A percentile compares a stretch with the other conserved stretches of the same genome.
Evolutionary conservation across 2,888 invertebrate species (phyloP).

Genomic region (Calameuta filiformis): DNA sequence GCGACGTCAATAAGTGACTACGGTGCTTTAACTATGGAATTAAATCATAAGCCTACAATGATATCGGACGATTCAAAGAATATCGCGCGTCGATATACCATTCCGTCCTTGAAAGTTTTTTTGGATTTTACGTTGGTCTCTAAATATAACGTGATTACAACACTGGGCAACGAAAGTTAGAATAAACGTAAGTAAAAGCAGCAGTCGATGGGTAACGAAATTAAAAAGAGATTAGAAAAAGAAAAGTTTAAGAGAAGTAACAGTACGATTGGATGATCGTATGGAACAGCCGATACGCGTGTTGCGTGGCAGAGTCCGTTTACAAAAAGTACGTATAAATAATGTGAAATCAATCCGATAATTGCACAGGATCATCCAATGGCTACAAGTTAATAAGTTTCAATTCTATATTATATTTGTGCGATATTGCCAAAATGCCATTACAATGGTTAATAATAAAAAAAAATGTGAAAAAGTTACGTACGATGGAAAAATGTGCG

Average conservation of each 20-base stretch:
- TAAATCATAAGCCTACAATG: background rate
- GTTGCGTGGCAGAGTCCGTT: background rate
- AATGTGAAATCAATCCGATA: background rate
- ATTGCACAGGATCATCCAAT: constrained; percentile 19
- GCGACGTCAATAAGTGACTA: background rate
- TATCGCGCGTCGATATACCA: background rate
- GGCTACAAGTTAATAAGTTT: constrained; percentile 18
- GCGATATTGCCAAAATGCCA: constrained; percentile 55
- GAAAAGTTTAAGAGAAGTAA: background rate
- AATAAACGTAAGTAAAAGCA: background rate
- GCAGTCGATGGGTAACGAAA: background rate
- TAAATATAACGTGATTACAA: background rate
- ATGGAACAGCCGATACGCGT: constrained; percentile 18
- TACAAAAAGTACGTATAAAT: background rate
- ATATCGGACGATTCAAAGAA: background rate
- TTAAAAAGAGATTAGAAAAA: background rate
- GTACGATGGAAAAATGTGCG: constrained; percentile 48
- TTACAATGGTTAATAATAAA: constrained; percentile 53
- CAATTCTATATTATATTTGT: constrained; percentile 49
- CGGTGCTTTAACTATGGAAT: background rate
- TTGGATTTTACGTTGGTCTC: background rate
- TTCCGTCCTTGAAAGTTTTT: background rate
- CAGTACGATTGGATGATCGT: constrained; percentile 7
- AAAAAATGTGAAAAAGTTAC: constrained; percentile 44
- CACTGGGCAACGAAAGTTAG: background rate